Percentiles rank a stretch among this genome's conserved stretches.
Evolutionary conservation across 2,888 invertebrate genomes (phyloP).

Genomic region (Lumbricus terrestris): DNA sequence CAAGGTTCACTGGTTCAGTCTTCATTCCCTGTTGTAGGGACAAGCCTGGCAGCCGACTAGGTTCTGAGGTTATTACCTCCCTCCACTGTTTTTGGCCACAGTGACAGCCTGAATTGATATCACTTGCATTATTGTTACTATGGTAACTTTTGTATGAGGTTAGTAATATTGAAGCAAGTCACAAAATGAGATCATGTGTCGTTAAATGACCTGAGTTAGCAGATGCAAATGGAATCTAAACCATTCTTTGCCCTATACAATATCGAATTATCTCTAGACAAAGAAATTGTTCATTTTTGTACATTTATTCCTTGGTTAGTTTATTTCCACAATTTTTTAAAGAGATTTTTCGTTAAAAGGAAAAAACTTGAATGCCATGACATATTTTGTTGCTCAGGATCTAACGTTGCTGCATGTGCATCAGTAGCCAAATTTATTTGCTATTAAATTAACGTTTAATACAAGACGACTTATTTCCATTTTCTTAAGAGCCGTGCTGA

Average conservation of each 20-base stretch:
- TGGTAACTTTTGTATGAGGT: not conserved
- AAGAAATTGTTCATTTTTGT: not conserved
- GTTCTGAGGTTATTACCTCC: not conserved
- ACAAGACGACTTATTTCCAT: too few relatives aligned
- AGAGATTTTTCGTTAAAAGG: too few relatives aligned
- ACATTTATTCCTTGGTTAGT: not conserved
- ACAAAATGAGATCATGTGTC: not conserved
- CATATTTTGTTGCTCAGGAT: not conserved
- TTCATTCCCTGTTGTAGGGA: not conserved
- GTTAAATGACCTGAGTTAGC: not conserved
- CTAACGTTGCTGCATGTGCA: not conserved
- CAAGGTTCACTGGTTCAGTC: not conserved
- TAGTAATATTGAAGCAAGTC: not conserved
- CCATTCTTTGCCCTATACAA: not conserved
- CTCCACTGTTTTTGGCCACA: not conserved
- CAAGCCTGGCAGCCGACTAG: not conserved
- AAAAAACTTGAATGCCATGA: too few relatives aligned
- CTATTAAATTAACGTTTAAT: not conserved
- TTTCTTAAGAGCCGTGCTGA: not conserved
- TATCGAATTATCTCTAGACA: not conserved
- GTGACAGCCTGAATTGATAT: not conserved
- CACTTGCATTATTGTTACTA: not conserved
- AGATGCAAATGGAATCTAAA: not conserved
- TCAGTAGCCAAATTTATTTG: not conserved
- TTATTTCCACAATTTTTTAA: not conserved